Conservation (phyloP, 2,113 vertebrate genomes). For the Oreotrochilus melanogaster region DNA sequence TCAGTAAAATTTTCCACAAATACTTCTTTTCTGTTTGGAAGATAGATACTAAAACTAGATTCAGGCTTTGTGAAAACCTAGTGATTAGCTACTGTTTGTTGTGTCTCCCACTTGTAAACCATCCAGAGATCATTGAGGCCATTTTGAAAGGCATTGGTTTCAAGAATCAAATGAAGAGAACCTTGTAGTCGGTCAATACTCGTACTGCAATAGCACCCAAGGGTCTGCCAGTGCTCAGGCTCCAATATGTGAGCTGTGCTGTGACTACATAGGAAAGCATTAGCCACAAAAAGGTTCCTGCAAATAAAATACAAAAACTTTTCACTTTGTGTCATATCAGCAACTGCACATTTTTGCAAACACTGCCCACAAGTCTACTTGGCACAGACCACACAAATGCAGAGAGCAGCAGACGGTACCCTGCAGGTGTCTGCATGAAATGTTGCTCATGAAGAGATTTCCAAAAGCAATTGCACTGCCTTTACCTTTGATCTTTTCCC, state of each 20-base stretch:
- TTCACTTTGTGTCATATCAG: background rate
- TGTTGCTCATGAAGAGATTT: conserved; percentile 30
- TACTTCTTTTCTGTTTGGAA: background rate
- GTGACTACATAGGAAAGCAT: no score
- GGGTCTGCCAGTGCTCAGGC: background rate
- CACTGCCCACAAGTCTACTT: background rate
- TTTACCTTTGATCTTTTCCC: conserved; percentile 54
- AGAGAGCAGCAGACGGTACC: conserved; percentile 1
- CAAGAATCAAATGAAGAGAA: background rate
- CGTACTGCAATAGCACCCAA: background rate
- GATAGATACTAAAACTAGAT: background rate
- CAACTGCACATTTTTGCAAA: background rate
- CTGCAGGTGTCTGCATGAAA: conserved; percentile 45
- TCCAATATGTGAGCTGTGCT: background rate
- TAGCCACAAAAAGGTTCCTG: background rate
- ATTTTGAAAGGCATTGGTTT: background rate
- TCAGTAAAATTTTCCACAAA: background rate
- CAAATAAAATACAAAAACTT: background rate
- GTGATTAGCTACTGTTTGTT: background rate
- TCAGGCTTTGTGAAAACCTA: background rate
- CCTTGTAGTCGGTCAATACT: background rate
- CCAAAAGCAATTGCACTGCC: conserved; percentile 33
- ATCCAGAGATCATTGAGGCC: background rate
- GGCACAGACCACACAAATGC: background rate
- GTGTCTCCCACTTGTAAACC: background rate